Percentiles rank a stretch among this genome's conserved stretches.
phyloP scores from a whole-genome alignment of 2,888 invertebrate species.

The Rhagonycha fulva region DNA sequence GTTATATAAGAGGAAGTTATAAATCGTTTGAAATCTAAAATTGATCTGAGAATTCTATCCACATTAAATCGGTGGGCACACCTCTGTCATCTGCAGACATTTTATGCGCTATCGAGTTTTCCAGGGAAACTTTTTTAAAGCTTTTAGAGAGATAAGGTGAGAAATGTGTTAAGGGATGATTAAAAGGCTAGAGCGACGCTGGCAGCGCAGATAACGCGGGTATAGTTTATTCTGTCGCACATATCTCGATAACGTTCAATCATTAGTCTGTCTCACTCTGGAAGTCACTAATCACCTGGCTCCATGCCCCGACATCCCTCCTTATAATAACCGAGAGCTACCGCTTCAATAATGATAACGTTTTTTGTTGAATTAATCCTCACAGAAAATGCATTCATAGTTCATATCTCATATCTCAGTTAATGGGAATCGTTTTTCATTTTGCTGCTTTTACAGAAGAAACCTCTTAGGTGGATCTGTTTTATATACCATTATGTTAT shows the following conservation, averaged over 20 bases:
- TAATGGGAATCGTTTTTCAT: constrained; percentile 55
- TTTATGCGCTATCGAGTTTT: constrained; percentile 39
- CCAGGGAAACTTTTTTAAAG: constrained; percentile 39
- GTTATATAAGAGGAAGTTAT: constrained; percentile 55
- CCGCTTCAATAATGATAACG: constrained; percentile 46
- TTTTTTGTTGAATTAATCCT: constrained; percentile 53
- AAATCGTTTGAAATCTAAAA: constrained; percentile 57
- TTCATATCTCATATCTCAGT: constrained; percentile 53
- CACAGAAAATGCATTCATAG: constrained; percentile 55
- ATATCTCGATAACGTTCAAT: constrained; percentile 53
- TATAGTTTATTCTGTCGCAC: constrained; percentile 48
- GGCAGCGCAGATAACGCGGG: constrained; percentile 49
- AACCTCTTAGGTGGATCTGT: constrained; percentile 28
- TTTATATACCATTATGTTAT: constrained; percentile 16
- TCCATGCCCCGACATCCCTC: constrained; percentile 38
- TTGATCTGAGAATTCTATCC: constrained; percentile 55
- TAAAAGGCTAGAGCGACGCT: constrained; percentile 53
- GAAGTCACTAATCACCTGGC: constrained; percentile 52
- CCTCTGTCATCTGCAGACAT: constrained; percentile 49
- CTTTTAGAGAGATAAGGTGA: constrained; percentile 41
- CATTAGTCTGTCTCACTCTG: constrained; percentile 47
- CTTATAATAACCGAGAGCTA: constrained; percentile 39
- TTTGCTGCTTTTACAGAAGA: constrained; percentile 38
- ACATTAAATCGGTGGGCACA: constrained; percentile 52
- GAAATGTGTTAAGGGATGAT: constrained; percentile 56